Conservation (phyloP, 2,113 vertebrate genomes). For the Phaethon lepturus region DNA sequence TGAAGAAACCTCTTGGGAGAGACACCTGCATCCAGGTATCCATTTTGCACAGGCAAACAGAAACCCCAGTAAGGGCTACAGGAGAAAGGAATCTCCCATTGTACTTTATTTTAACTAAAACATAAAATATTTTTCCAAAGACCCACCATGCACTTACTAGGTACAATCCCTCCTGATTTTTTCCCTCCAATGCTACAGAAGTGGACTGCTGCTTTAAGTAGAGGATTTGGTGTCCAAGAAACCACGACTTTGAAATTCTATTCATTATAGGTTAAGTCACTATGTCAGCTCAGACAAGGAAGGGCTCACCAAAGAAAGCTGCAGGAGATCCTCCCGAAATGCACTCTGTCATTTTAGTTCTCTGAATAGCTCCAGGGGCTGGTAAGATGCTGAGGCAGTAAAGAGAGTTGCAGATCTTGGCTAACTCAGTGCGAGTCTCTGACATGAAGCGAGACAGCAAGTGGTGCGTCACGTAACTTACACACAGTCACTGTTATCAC, state of each 20-base stretch:
- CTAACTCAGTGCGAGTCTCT: rapidly evolving
- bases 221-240: not conserved
- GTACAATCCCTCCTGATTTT: not conserved
- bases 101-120: not conserved
- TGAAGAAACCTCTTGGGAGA: not conserved
- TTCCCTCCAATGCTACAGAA: not conserved
- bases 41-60: not conserved
- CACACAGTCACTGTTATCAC: not conserved
- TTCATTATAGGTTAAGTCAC: not conserved
- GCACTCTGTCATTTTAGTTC: not conserved
- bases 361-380: not conserved
- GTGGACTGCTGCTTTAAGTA: not conserved
- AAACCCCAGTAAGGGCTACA: not conserved
- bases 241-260: not conserved
- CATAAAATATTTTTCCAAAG: not conserved
- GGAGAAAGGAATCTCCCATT: not conserved
- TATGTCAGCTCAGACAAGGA: not conserved
- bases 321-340: not conserved
- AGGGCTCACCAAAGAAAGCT: not conserved
- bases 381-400: not conserved
- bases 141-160: not conserved
- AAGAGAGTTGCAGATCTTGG: not conserved
- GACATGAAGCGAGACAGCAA: not conserved
- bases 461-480: not conserved
- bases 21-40: not conserved